Conservation (phyloP, 2,797 vertebrate genomes). For the Echeneis naucrates region DNA sequence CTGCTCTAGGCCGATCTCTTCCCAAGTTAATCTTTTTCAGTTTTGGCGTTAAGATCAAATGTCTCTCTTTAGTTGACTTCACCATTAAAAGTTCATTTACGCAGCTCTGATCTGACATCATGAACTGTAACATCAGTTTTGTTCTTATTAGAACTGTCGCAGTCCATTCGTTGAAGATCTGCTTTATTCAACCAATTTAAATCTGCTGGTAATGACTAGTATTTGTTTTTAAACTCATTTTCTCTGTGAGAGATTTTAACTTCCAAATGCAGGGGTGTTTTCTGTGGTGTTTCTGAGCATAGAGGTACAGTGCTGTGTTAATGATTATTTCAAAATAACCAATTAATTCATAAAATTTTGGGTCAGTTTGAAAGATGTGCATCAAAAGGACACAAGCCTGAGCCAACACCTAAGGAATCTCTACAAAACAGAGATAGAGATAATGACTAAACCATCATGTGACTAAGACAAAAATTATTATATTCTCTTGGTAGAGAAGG, state of each 20-base stretch:
- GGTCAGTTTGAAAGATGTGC: background rate
- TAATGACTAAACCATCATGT: background rate
- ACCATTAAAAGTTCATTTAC: constrained; percentile 45
- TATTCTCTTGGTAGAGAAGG: background rate
- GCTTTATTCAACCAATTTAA: background rate
- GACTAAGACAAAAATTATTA: background rate
- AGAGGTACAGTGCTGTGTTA: background rate
- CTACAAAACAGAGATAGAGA: background rate
- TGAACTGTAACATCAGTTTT: background rate
- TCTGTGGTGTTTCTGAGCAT: background rate
- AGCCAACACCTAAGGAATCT: background rate
- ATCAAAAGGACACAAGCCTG: background rate
- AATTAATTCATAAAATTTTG: background rate
- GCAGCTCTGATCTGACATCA: background rate
- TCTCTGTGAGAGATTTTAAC: background rate
- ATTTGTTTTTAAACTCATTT: background rate
- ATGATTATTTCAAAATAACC: background rate
- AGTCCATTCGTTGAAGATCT: background rate
- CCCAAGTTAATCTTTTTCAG: constrained; percentile 38
- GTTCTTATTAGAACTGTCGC: background rate
- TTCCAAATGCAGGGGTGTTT: background rate
- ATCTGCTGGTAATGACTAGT: background rate
- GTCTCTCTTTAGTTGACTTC: constrained; percentile 31
- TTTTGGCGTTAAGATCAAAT: background rate
- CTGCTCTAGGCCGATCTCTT: constrained; percentile 52